A percentile compares a stretch with the other conserved stretches of the same genome.
phyloP scores from a whole-genome alignment of 2,797 vertebrate species.

The Pantherophis alleghaniensis region DNA sequence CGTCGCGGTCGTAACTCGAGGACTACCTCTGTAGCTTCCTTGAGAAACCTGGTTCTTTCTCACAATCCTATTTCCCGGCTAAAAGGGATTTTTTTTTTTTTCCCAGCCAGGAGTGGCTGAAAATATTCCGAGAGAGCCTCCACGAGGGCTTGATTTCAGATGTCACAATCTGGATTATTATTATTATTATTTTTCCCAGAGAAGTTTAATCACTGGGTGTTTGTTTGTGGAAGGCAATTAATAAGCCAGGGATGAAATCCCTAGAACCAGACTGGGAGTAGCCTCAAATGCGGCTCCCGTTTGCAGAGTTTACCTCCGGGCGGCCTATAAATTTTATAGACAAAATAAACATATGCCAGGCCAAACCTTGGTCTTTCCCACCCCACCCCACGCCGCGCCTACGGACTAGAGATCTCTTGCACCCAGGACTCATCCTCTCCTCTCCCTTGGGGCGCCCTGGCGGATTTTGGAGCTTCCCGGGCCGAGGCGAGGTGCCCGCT shows the following conservation, averaged over 20 bases:
- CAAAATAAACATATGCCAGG: not conserved
- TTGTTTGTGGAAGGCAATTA: not conserved
- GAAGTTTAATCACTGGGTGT: not conserved
- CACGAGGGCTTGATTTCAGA: not conserved
- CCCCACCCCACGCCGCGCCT: not conserved
- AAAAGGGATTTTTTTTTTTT: not conserved
- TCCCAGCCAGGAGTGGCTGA: not conserved
- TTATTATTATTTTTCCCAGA: not conserved
- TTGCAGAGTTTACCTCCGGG: not conserved
- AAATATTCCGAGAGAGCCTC: not conserved
- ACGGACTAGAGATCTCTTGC: not conserved
- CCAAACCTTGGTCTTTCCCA: not conserved
- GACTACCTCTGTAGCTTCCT: too few species aligned
- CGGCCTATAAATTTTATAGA: not conserved
- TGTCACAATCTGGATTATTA: not conserved
- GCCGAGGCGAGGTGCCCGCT: not conserved
- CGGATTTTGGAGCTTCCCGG: fast-evolving
- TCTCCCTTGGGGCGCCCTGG: not conserved
- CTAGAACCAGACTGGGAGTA: not conserved
- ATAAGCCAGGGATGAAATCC: not conserved
- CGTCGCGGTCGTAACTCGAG: too few species aligned
- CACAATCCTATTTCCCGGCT: not conserved
- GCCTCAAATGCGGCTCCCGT: not conserved
- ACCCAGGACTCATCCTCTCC: not conserved
- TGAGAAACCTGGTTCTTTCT: not conserved